Base-by-base conservation (phyloP, 2,888 invertebrate species). In the Galerucella nymphaeae region DNA sequence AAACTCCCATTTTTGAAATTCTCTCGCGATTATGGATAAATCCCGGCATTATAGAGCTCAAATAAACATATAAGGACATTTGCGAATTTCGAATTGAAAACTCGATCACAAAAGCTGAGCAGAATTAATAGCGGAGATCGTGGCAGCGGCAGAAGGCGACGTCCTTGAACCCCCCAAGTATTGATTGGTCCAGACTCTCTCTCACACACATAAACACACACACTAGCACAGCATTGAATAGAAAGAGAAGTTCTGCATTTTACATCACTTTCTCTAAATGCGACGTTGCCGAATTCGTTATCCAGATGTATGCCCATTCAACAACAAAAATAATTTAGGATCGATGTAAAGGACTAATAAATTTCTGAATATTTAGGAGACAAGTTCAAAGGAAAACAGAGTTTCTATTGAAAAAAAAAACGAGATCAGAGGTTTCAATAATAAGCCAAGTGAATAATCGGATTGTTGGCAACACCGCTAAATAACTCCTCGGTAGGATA, bases 151-250 rank as follows among this genome's bases (percentile, higher is more conserved):
- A 70, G 48, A 57, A 70, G 55, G 73, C 75, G 75, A 70, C 80
- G 80, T 79, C 82, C 87, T 85, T 77, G 88, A 88, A 81, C 88
- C 89, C 30, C 69, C 38, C 62, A 53, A 65, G 82, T 80, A 83
- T 81, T 77, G 82, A 82, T 82, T 83, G 82, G 77, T 83, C 80
- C 74, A 74, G 71, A 76, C 67, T 63, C 63, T 69, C 62, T 30
- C 38, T 38, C 30, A 59, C 38, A 59, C 59, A 41, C 42, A 38
- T 14, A 42, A 6, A 41, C 61, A 38, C 42, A 41, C 8, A 62
- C 61, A 18, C n/a, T n/a, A n/a, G 18, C 42, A 62, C 42, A 42
- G 61, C 41, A 62, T 62, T 11, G 14, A 30, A n/a, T 62, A 42
- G 61, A 62, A 42, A 62, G 42, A 62, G 41, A 53, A 9, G 9